These are phyloP conservation scores for Punctoribates punctum DNA, from an alignment of 2,888 invertebrate genomes.

Conservation along the genomic window DNA sequence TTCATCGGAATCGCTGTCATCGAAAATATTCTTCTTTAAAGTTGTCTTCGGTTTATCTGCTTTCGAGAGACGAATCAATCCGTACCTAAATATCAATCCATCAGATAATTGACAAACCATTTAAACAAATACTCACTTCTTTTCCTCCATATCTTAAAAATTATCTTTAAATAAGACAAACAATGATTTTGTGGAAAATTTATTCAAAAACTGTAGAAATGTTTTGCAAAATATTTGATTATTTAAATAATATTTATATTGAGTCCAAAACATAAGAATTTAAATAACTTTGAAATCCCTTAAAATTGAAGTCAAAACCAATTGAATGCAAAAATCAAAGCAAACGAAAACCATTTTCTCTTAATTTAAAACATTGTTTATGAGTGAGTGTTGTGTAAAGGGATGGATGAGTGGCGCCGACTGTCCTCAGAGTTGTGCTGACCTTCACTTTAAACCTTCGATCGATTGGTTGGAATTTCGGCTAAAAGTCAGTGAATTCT, in stretches of 20 bases:
- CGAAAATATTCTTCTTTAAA: conserved; percentile 38
- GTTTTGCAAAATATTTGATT: neutral
- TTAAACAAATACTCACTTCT: neutral
- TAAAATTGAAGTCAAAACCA: no score
- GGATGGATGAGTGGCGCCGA: neutral
- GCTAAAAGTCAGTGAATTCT: neutral
- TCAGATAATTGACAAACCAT: neutral
- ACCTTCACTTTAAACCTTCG: neutral
- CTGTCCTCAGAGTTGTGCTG: neutral
- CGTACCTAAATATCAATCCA: neutral
- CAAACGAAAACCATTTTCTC: no score
- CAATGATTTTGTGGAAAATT: neutral
- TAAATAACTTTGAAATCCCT: no score
- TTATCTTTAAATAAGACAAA: neutral
- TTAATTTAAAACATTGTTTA: no score
- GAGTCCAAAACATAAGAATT: no score
- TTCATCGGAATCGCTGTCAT: conserved; percentile 60
- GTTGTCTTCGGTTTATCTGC: conserved; percentile 26
- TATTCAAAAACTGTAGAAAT: neutral
- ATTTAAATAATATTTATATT: no score
- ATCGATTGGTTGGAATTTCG: neutral
- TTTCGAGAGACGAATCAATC: conserved; percentile 40
- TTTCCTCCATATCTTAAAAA: neutral
- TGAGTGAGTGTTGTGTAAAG: no score
- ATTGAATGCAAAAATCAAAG: no score